These are phyloP conservation scores for Nymphalis urticae DNA, from an alignment of 2,888 invertebrate species.

Conservation along the genomic window DNA sequence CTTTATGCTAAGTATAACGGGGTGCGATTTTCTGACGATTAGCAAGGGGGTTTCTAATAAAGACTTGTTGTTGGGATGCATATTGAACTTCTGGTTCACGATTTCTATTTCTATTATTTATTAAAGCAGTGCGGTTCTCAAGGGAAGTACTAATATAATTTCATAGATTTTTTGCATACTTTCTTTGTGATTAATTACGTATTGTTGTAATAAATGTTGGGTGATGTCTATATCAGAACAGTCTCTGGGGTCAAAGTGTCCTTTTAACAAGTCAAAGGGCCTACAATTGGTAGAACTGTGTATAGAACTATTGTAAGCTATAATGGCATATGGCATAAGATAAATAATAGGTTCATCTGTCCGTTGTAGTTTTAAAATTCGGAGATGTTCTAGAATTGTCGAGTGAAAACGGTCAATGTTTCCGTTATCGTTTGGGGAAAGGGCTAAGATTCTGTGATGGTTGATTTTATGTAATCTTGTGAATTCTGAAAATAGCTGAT, in stretches of 20 bases:
- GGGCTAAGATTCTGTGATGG: conserved; percentile 31
- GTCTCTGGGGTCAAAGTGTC: too few species aligned
- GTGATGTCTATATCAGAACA: too few species aligned
- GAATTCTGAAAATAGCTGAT: conserved; percentile 37
- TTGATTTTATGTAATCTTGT: conserved; percentile 33
- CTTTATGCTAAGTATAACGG: too few species aligned
- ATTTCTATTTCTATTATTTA: conserved; percentile 24
- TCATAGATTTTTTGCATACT: conserved; percentile 38
- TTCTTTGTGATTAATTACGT: conserved; percentile 35
- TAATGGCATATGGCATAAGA: too few species aligned
- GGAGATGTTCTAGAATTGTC: conserved; percentile 27
- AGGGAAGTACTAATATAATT: conserved; percentile 36
- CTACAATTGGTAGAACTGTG: too few species aligned
- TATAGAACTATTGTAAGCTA: too few species aligned
- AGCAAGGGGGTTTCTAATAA: too few species aligned
- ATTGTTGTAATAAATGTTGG: conserved; percentile 42
- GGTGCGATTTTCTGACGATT: too few species aligned
- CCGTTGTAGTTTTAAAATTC: conserved; percentile 29
- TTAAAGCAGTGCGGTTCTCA: conserved; percentile 21
- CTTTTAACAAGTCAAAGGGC: too few species aligned
- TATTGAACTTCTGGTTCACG: conserved; percentile 35
- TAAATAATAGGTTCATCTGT: too few species aligned
- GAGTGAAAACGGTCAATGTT: conserved; percentile 10
- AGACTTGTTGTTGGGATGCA: conserved; percentile 31
- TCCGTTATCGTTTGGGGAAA: conserved; percentile 38